These are phyloP conservation scores for Herpetotheres cachinnans DNA, from an alignment of 2,113 vertebrate species.

Conservation along the genomic window DNA sequence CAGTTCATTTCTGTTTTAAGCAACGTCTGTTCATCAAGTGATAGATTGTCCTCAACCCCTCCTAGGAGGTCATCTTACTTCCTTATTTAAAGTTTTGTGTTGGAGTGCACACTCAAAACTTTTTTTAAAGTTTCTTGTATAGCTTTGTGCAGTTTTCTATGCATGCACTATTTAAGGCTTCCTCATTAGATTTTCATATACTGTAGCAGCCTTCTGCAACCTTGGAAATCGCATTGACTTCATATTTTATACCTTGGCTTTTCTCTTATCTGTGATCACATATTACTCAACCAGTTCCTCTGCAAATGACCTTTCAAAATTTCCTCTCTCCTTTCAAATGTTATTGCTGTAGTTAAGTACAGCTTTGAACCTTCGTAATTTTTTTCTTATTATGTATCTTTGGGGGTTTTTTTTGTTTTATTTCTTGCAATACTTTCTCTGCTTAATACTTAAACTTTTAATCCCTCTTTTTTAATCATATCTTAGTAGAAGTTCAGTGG, in stretches of 20 bases:
- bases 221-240: not conserved
- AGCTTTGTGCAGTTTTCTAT: not conserved
- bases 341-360: not conserved
- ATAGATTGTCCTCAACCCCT: conserved; percentile 13
- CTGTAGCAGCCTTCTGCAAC: not conserved
- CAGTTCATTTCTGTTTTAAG: conserved; percentile 6
- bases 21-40: not conserved
- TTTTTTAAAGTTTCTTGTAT: not conserved
- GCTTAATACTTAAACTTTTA: not conserved
- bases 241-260: not conserved
- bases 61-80: not conserved
- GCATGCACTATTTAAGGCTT: not conserved
- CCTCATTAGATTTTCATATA: not conserved
- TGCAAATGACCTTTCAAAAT: not conserved
- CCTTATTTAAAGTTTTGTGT: not conserved
- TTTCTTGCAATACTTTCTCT: not conserved
- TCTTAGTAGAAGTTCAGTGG: not conserved
- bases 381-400: not conserved
- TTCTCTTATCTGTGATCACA: not conserved
- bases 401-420: not conserved
- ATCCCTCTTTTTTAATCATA: not conserved
- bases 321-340: not conserved
- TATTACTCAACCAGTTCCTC: not conserved
- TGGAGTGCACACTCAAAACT: not conserved
- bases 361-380: not conserved